These are phyloP conservation scores for Heteromormyrus szaboi DNA, from an alignment of 2,797 vertebrate genomes.

Conservation along the genomic window DNA sequence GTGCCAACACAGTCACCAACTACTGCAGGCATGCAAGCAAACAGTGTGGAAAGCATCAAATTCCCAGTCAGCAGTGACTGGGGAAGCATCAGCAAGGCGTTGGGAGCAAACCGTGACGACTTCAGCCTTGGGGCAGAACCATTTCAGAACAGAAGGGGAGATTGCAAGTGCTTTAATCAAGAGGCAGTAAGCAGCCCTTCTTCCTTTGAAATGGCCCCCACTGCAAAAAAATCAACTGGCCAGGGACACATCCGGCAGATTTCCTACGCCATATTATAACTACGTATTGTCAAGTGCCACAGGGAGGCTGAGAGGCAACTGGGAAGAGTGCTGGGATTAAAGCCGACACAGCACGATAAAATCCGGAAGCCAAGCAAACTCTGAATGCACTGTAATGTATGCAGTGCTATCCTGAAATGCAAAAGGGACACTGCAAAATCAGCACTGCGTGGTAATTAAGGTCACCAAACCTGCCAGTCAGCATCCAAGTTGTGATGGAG, in stretches of 20 bases:
- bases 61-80: background rate
- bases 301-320: background rate
- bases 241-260: background rate
- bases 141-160: background rate
- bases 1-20: background rate
- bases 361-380: background rate
- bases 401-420: background rate
- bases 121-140: background rate
- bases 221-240: background rate
- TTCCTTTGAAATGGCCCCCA: background rate
- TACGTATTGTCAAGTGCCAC: background rate
- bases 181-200: background rate
- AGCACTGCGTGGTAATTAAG: background rate
- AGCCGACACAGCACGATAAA: background rate
- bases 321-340: background rate
- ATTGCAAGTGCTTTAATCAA: background rate
- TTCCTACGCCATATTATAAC: background rate
- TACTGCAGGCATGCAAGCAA: background rate
- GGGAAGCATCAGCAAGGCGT: background rate
- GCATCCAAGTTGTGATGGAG: background rate
- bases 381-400: background rate
- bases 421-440: background rate
- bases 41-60: background rate
- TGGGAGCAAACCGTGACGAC: background rate
- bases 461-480: background rate